Percentiles rank a stretch among this genome's conserved stretches.
Conservation (phyloP, 2,113 vertebrate species). For the Petrocephalus microphthalmus region DNA sequence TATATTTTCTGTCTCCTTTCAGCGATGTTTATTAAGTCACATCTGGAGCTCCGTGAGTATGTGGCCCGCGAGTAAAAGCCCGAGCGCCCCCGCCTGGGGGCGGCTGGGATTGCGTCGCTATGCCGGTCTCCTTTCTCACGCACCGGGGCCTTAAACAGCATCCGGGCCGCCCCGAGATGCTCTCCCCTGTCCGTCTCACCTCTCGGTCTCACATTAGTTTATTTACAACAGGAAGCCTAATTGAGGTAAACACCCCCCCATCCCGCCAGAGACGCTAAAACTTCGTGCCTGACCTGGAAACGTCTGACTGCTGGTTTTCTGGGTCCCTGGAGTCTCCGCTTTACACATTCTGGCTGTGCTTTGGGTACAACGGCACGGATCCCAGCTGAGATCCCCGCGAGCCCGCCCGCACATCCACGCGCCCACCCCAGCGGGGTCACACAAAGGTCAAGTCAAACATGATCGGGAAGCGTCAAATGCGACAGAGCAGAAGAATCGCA, state of each 20-base stretch:
- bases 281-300: not conserved
- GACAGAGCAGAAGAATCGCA: not conserved
- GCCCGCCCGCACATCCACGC: not conserved
- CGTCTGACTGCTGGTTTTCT: not conserved
- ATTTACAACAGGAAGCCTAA: not conserved
- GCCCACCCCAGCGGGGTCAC: not conserved
- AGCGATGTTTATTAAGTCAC: not conserved
- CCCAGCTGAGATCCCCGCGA: not conserved
- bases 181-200: not conserved
- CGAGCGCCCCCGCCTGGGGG: not conserved
- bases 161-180: not conserved
- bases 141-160: not conserved
- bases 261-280: not conserved
- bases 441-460: not conserved
- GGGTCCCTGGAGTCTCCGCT: not conserved
- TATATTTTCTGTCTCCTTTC: not conserved
- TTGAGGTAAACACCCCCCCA: not conserved
- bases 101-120: not conserved
- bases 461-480: not conserved
- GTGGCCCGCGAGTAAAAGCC: not conserved
- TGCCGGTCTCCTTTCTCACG: not conserved
- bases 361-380: not conserved
- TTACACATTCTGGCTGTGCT: not conserved
- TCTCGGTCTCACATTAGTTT: not conserved
- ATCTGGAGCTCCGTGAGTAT: not conserved